phyloP scores from a whole-genome alignment of 2,888 invertebrate genomes.

The Tholera decimalis region DNA sequence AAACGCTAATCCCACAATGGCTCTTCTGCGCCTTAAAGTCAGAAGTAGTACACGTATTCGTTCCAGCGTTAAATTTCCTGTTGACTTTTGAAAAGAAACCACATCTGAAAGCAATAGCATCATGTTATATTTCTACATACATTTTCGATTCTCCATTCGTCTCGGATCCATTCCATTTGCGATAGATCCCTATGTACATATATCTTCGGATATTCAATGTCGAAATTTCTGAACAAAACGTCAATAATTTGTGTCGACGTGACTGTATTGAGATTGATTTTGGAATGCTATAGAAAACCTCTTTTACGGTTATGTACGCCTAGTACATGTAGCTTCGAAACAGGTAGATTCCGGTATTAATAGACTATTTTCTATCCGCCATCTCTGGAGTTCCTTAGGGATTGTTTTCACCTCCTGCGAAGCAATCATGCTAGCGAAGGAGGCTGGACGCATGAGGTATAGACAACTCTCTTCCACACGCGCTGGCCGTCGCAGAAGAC shows the following conservation, averaged over 20 bases:
- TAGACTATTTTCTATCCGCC: too few relatives aligned
- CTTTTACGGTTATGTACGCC: slow-evolving; percentile 12
- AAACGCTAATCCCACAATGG: neutral
- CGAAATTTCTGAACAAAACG: slow-evolving; percentile 15
- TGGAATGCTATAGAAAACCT: slow-evolving; percentile 22
- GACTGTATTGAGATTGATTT: slow-evolving; percentile 39
- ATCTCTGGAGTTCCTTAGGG: too few relatives aligned
- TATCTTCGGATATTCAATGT: neutral
- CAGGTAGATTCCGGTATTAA: neutral
- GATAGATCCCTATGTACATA: neutral
- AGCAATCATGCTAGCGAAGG: too few relatives aligned
- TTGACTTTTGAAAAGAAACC: slow-evolving; percentile 5
- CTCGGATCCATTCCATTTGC: slow-evolving; percentile 31
- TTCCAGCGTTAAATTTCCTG: neutral
- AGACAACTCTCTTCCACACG: too few relatives aligned
- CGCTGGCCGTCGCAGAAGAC: too few relatives aligned
- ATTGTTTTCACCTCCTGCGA: too few relatives aligned
- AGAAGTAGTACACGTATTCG: neutral
- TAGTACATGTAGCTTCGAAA: neutral
- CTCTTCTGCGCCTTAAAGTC: neutral
- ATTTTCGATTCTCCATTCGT: neutral
- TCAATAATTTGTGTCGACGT: slow-evolving; percentile 19
- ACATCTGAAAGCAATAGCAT: slow-evolving; percentile 3
- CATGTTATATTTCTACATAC: neutral
- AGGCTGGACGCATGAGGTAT: too few relatives aligned